Percentiles rank a stretch among this genome's conserved stretches.
These are phyloP conservation scores for Malacosoma neustria DNA, from an alignment of 2,888 invertebrate species.

Conservation along the genomic window DNA sequence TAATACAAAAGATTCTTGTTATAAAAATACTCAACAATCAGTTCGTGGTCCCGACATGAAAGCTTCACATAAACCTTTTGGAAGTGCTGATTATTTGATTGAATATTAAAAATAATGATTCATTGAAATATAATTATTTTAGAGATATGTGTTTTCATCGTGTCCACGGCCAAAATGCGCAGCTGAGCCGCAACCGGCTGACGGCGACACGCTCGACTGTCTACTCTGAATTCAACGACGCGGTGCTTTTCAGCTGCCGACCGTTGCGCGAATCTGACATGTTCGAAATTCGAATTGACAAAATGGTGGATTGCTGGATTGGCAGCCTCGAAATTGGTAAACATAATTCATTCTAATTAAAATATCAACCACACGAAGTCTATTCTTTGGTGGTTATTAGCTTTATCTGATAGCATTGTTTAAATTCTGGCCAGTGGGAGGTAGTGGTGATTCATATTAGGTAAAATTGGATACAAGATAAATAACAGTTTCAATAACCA, in stretches of 20 bases:
- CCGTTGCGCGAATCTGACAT: constrained; percentile 92
- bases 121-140: constrained; percentile 3
- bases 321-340: constrained; percentile 92
- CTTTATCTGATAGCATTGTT: too few relatives aligned
- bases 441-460: too few relatives aligned
- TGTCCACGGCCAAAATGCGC: constrained; percentile 91
- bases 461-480: too few relatives aligned
- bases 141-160: constrained; percentile 91
- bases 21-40: too few relatives aligned
- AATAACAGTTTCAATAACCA: too few relatives aligned
- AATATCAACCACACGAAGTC: too few relatives aligned
- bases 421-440: too few relatives aligned
- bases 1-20: too few relatives aligned
- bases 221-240: constrained; percentile 94
- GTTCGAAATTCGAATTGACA: constrained; percentile 92
- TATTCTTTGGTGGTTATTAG: too few relatives aligned
- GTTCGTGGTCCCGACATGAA: too few relatives aligned
- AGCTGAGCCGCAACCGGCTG: constrained; percentile 87
- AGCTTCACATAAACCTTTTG: too few relatives aligned
- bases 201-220: constrained; percentile 92
- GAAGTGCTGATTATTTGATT: constrained; percentile 1
- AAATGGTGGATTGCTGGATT: constrained; percentile 94
- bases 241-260: constrained; percentile 92
- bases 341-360: too few relatives aligned
- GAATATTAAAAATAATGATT: not conserved